These are phyloP conservation scores for Actinia tenebrosa DNA, from an alignment of 64 coral and sea anemone genomes.

Conservation along the genomic window DNA sequence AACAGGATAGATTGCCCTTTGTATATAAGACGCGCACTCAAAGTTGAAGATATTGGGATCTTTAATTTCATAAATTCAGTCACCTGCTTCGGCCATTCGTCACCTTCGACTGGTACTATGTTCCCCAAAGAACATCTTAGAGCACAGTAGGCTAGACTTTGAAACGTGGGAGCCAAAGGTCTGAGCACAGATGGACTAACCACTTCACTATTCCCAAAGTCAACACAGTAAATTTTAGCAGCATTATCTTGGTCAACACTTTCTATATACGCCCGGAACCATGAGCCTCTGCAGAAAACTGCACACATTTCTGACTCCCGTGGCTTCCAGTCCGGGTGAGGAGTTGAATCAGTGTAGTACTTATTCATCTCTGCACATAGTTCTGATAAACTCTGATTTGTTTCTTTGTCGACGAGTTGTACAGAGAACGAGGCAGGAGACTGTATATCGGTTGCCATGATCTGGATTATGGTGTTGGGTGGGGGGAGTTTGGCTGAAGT, in stretches of 20 bases:
- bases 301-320: slow-evolving; percentile 37
- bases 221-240: slow-evolving; percentile 38
- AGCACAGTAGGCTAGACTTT: slow-evolving; percentile 38
- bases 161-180: slow-evolving; percentile 41
- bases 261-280: slow-evolving; percentile 35
- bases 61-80: slow-evolving; percentile 50
- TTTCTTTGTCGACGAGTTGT: slow-evolving; percentile 15
- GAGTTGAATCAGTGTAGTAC: slow-evolving; percentile 5
- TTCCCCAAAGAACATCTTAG: slow-evolving; percentile 53
- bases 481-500: neutral
- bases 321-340: slow-evolving; percentile 20
- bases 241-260: neutral
- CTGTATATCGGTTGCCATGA: slow-evolving; percentile 11
- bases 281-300: slow-evolving; percentile 33
- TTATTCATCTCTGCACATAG: slow-evolving; percentile 37
- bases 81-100: slow-evolving; percentile 48
- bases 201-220: slow-evolving; percentile 68
- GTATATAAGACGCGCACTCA: slow-evolving; percentile 29
- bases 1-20: slow-evolving; percentile 38
- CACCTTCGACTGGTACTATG: slow-evolving; percentile 10
- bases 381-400: neutral
- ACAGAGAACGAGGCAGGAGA: slow-evolving; percentile 20
- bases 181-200: slow-evolving; percentile 22
- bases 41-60: slow-evolving; percentile 34
- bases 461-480: neutral